Base-by-base conservation (phyloP, 2,888 invertebrate species). In the Polietes domitor region DNA sequence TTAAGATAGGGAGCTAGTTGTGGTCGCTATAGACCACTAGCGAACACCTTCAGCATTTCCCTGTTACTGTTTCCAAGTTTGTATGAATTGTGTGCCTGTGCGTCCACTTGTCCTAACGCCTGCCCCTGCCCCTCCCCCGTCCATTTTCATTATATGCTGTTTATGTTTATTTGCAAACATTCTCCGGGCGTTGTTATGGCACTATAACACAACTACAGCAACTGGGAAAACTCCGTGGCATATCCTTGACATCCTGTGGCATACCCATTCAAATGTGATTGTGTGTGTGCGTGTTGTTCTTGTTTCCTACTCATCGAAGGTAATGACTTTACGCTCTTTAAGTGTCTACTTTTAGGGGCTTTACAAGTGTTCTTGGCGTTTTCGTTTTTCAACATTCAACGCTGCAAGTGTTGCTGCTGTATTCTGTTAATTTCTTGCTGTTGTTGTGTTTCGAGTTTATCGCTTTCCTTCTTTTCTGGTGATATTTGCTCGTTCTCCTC, bases 321-420 rank as follows among this genome's bases (percentile, higher is more conserved):
- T 84, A 81, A 81, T 84, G 65, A 76, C 78, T 78, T 80, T 75
- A 78, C 12, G 72, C 68, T 78, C 77, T 73, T 78, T 73, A 76
- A 84, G 77, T 78, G 80, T 74, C 83, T 84, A 78, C 78, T 78
- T 84, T 84, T 78, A 78, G 84, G 84, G 28, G 78, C 65, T 73
- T 81, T 78, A 76, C 81, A 80, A 83, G 80, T 83, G 77, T 76
- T 72, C 21, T 41, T 50, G 6, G 15, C 47, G 41, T n/a, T 43
- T 41, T 75, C 28, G 73, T 47, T 76, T 58, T 37, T 7, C 4
- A 3, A 12, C 37, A 10, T 19, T 47, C 61, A 50, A 68, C 75
- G 77, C 77, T 19, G 61, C 63, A 55, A 75, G 24, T 79, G 71
- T 41, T 71, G 63, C 74, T 71, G 47, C 7, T 15, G 5, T 19